Conservation (phyloP, 2,797 vertebrate species). For the Spondyliosoma cantharus region DNA sequence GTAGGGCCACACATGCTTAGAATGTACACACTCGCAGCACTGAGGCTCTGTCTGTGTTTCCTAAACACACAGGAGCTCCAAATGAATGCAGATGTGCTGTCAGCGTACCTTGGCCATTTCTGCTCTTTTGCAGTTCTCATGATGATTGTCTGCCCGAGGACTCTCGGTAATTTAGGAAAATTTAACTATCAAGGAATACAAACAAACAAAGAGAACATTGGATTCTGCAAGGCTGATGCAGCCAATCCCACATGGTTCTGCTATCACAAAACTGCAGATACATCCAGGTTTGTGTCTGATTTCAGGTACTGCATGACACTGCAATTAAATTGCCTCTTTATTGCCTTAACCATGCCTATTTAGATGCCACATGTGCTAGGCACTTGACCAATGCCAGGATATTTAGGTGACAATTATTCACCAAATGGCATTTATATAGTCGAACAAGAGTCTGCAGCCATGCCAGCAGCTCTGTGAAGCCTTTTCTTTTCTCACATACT, state of each 20-base stretch:
- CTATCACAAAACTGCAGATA: slow-evolving; percentile 36
- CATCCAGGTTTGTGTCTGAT: slow-evolving; percentile 27
- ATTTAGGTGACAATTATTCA: not conserved
- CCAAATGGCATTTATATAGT: too few species aligned
- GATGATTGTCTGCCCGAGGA: slow-evolving; percentile 54
- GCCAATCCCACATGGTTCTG: slow-evolving; percentile 28
- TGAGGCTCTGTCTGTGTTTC: slow-evolving; percentile 41
- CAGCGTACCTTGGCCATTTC: slow-evolving; percentile 36
- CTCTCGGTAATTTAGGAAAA: slow-evolving; percentile 48
- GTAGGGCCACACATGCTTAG: slow-evolving; percentile 20
- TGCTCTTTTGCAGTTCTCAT: slow-evolving; percentile 39
- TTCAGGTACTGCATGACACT: slow-evolving; percentile 26
- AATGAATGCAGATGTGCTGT: slow-evolving; percentile 63
- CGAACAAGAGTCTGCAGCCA: not conserved
- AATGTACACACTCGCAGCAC: slow-evolving; percentile 20
- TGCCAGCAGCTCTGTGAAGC: not conserved
- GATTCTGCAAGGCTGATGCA: slow-evolving; percentile 15
- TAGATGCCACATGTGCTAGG: not conserved
- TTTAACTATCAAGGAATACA: slow-evolving; percentile 44
- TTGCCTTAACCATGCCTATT: not conserved
- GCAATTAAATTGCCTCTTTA: slow-evolving; percentile 9
- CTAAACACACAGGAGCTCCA: slow-evolving; percentile 34
- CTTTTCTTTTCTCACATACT: too few species aligned
- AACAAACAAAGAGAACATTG: slow-evolving; percentile 50
- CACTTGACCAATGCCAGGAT: not conserved